phyloP scores from a whole-genome alignment of 2,113 vertebrate species.

The Notarius lentiginosus region DNA sequence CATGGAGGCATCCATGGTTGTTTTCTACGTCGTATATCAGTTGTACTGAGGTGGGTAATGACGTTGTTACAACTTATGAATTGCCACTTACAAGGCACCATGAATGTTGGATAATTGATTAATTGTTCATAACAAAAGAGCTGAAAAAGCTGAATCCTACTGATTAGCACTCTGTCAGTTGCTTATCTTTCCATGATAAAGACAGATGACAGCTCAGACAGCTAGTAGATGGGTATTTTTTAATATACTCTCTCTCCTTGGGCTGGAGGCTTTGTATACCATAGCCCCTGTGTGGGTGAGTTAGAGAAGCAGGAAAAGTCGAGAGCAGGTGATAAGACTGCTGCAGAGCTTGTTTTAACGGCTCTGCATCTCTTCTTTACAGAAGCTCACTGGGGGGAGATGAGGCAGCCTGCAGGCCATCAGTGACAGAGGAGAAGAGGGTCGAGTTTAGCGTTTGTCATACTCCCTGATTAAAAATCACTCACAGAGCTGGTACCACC shows the following conservation, averaged over 20 bases:
- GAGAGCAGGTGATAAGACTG: slow-evolving; percentile 55
- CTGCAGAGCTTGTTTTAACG: slow-evolving; percentile 63
- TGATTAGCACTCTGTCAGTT: slow-evolving; percentile 55
- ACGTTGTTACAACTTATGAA: background rate
- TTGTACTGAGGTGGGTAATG: background rate
- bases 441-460: slow-evolving; percentile 60
- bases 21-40: background rate
- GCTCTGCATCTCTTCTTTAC: slow-evolving; percentile 53
- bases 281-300: slow-evolving; percentile 21
- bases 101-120: background rate
- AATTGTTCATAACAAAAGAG: slow-evolving; percentile 41
- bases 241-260: slow-evolving; percentile 58
- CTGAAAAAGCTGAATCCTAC: slow-evolving; percentile 48
- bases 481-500: slow-evolving; percentile 54
- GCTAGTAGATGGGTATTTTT: slow-evolving; percentile 59
- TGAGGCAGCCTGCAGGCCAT: slow-evolving; percentile 64
- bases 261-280: slow-evolving; percentile 50
- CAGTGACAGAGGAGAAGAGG: slow-evolving; percentile 59
- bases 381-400: slow-evolving; percentile 53
- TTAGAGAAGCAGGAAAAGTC: slow-evolving; percentile 41
- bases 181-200: slow-evolving; percentile 60
- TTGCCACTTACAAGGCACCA: background rate
- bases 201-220: slow-evolving; percentile 54
- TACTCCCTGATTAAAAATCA: slow-evolving; percentile 58
- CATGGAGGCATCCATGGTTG: background rate